These are phyloP conservation scores for Apotomis capreana DNA, from an alignment of 2,888 invertebrate species.

Conservation along the genomic window DNA sequence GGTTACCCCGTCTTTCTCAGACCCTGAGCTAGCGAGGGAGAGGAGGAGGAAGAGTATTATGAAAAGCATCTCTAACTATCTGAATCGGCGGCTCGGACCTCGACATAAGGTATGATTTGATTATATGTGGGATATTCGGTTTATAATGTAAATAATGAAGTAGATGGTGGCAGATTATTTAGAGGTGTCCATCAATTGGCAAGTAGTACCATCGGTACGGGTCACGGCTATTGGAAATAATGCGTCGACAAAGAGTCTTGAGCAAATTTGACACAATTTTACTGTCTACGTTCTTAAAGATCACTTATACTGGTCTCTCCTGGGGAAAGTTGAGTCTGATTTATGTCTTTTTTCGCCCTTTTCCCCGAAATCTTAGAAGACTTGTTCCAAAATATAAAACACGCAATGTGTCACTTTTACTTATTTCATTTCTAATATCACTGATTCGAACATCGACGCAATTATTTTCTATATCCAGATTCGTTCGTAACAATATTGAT, in stretches of 20 bases:
- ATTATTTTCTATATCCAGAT: not conserved
- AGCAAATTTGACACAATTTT: no score
- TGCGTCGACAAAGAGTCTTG: not conserved
- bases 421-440: no score
- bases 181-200: constrained; percentile 59
- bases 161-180: constrained; percentile 37
- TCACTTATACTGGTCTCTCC: no score
- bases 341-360: no score
- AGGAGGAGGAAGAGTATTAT: constrained; percentile 92
- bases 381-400: no score
- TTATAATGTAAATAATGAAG: constrained; percentile 35
- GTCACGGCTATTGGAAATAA: not conserved
- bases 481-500: not conserved
- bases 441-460: not conserved
- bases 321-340: no score
- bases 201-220: constrained; percentile 21
- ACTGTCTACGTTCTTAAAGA: no score
- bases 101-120: constrained; percentile 80
- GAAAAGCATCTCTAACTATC: constrained; percentile 92
- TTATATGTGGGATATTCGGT: not conserved
- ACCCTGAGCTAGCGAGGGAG: constrained; percentile 81
- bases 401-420: no score
- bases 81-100: constrained; percentile 88
- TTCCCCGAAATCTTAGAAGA: no score
- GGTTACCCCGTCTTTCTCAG: constrained; percentile 80